Conservation (phyloP, 2,888 invertebrate species). For the Eutolmus rufibarbis region DNA sequence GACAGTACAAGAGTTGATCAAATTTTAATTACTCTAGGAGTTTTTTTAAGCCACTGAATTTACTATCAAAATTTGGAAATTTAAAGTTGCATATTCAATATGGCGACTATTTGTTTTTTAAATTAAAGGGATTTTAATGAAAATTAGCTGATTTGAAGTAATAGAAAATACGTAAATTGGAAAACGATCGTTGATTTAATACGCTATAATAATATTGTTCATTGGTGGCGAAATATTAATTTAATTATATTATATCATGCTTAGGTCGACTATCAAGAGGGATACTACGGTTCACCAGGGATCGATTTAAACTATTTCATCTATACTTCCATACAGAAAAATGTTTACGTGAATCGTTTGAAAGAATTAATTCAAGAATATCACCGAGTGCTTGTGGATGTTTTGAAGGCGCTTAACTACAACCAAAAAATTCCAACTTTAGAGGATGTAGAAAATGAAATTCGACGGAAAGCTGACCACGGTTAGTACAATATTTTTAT, state of each 20-base stretch:
- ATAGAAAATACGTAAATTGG: no score
- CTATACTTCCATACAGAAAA: constrained; percentile 53
- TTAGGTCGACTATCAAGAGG: constrained; percentile 57
- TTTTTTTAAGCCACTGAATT: no score
- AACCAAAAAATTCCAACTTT: constrained; percentile 52
- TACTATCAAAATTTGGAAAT: no score
- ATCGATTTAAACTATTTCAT: constrained; percentile 56
- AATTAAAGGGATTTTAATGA: no score
- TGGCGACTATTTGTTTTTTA: no score
- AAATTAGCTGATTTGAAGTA: no score
- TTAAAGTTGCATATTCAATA: no score
- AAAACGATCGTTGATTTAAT: no score
- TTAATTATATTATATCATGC: neutral
- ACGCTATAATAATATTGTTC: no score
- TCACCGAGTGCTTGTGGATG: constrained; percentile 49
- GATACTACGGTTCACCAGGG: constrained; percentile 56
- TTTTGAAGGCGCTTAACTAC: constrained; percentile 52
- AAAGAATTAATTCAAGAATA: constrained; percentile 52
- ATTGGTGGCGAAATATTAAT: no score
- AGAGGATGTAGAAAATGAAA: constrained; percentile 52
- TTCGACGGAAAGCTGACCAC: constrained; percentile 53
- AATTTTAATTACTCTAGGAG: no score
- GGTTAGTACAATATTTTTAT: constrained; percentile 47
- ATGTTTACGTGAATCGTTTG: constrained; percentile 50
- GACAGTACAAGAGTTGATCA: no score